phyloP scores from a whole-genome alignment of 2,113 vertebrate genomes.

The Ceyx melanurus region DNA sequence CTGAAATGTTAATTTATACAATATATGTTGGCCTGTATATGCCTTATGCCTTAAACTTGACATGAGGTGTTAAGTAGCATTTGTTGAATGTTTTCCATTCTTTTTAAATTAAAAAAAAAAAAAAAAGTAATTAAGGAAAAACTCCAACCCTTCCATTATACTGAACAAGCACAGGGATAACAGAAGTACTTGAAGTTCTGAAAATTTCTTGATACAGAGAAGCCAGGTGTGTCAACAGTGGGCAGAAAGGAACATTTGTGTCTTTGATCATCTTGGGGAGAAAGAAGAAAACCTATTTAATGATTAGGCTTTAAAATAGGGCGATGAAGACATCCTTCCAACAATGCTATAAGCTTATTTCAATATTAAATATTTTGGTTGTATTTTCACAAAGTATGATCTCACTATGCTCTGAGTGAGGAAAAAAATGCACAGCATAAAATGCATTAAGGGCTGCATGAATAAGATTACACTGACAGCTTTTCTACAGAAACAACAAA shows the following conservation, averaged over 20 bases:
- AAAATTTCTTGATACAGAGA: neutral
- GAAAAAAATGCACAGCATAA: neutral
- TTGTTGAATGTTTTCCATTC: neutral
- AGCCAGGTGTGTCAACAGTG: neutral
- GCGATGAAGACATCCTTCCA: neutral
- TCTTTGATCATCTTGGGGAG: neutral
- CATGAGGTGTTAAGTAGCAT: neutral
- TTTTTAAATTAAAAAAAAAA: no score
- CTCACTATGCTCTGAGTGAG: neutral
- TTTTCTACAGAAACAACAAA: neutral
- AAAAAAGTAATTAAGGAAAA: neutral
- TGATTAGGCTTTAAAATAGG: neutral
- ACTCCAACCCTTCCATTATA: neutral
- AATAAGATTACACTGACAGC: fast-evolving
- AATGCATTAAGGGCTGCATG: neutral
- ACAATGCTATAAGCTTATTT: neutral
- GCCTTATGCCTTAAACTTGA: neutral
- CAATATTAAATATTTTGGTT: neutral
- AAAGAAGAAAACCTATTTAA: neutral
- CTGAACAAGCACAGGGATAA: neutral
- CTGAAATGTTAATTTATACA: neutral
- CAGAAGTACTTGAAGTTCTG: neutral
- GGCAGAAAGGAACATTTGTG: neutral
- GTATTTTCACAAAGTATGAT: neutral
- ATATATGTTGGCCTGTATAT: neutral